These are phyloP conservation scores for Mohoua ochrocephala DNA, from an alignment of 2,113 vertebrate species.

Conservation along the genomic window DNA sequence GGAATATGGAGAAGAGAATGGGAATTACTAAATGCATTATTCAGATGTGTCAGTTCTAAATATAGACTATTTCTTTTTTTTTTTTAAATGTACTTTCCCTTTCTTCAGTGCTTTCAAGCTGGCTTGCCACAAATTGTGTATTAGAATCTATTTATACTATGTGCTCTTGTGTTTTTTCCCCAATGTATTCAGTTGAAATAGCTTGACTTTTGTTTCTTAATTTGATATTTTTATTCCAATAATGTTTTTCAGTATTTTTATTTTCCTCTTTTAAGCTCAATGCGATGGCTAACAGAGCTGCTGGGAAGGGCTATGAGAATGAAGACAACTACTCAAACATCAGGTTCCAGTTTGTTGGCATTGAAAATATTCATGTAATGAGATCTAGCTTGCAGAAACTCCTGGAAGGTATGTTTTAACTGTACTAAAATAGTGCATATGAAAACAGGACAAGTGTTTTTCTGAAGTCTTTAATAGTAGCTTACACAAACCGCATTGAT, in stretches of 20 bases:
- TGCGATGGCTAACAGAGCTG: conserved; percentile 94
- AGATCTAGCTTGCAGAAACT: conserved; percentile 92
- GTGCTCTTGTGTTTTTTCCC: background rate
- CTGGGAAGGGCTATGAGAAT: conserved; percentile 99
- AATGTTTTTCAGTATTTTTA: background rate
- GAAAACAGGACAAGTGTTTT: background rate
- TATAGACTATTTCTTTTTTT: background rate
- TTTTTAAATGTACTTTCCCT: background rate
- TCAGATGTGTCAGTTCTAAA: background rate
- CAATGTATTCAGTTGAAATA: background rate
- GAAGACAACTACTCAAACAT: conserved; percentile 99
- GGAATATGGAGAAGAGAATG: background rate
- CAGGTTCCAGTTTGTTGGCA: conserved; percentile 98
- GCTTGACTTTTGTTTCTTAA: background rate
- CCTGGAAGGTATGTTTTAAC: conserved; percentile 84
- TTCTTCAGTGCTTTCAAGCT: background rate
- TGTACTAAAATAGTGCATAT: background rate
- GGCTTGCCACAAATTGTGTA: background rate
- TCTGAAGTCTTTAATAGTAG: background rate
- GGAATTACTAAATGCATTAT: background rate
- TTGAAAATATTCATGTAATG: conserved; percentile 99
- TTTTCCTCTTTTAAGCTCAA: conserved; percentile 81
- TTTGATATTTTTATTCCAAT: background rate
- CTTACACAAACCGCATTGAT: background rate
- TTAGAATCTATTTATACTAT: background rate